A percentile compares a stretch with the other conserved stretches of the same genome.
phyloP scores from a whole-genome alignment of 2,797 vertebrate genomes.

The Mycteria americana region DNA sequence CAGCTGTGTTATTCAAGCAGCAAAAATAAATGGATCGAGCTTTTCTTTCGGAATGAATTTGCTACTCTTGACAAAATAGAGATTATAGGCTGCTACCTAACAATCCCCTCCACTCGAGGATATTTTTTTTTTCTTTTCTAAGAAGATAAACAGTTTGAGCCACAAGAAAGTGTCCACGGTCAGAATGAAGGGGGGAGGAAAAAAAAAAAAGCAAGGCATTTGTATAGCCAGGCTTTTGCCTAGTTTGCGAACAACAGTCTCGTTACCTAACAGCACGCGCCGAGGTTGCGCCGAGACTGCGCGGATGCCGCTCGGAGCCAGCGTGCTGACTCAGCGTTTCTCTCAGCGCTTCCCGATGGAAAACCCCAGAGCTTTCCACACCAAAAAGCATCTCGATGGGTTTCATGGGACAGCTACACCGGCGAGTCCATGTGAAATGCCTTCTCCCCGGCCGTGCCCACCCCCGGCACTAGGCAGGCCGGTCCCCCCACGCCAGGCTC shows the following conservation, averaged over 20 bases:
- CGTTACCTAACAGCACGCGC: not conserved
- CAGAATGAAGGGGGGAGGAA: rapidly evolving
- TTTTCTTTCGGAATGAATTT: slow-evolving; percentile 71
- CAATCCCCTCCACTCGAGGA: slow-evolving; percentile 12
- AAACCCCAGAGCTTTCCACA: not conserved
- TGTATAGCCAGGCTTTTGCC: not conserved
- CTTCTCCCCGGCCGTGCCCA: not conserved
- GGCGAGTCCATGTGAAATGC: not conserved
- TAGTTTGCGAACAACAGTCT: not conserved
- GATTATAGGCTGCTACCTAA: slow-evolving; percentile 47
- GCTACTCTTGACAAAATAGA: slow-evolving; percentile 67
- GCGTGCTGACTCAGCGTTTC: not conserved
- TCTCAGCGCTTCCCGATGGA: not conserved
- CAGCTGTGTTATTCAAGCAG: slow-evolving; percentile 75
- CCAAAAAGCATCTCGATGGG: not conserved
- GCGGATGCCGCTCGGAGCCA: not conserved
- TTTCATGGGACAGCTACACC: not conserved
- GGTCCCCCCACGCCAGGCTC: not conserved
- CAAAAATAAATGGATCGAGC: slow-evolving; percentile 72
- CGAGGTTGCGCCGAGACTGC: not conserved
- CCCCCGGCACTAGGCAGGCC: not conserved
- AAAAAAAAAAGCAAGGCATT: not conserved
- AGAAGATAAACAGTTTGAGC: not conserved
- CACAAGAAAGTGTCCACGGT: not conserved
- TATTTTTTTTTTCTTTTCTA: not conserved